phyloP scores from a whole-genome alignment of 2,113 vertebrate species.

The Mus musculus region GRCm39 chr4:100192501-100193000 shows the following conservation, averaged over 20 bases:
- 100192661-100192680: conserved; percentile 63
- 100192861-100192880: background rate
- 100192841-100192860: background rate
- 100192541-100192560: conserved; percentile 60
- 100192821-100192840: conserved; percentile 38
- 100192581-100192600: conserved; percentile 69
- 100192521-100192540: conserved; percentile 45
- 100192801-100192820: background rate
- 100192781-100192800: conserved; percentile 25
- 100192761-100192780: conserved; percentile 33
- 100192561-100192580: conserved; percentile 61
- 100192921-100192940: conserved; percentile 78
- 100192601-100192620: conserved; percentile 64
- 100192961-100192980: conserved; percentile 24
- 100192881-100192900: conserved; percentile 25
- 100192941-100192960: conserved; percentile 67
- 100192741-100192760: conserved; percentile 63
- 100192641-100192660: conserved; percentile 76
- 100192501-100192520: background rate
- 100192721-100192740: conserved; percentile 60
- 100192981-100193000: conserved; percentile 75
- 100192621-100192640: conserved; percentile 77
- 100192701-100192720: conserved; percentile 55
- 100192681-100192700: conserved; percentile 58
- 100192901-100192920: conserved; percentile 78